Evolutionary conservation across 2,113 vertebrate genomes (phyloP), one percentile per base, ranked within the genome.

Genomic region (Oryctolagus cuniculus): DNA sequence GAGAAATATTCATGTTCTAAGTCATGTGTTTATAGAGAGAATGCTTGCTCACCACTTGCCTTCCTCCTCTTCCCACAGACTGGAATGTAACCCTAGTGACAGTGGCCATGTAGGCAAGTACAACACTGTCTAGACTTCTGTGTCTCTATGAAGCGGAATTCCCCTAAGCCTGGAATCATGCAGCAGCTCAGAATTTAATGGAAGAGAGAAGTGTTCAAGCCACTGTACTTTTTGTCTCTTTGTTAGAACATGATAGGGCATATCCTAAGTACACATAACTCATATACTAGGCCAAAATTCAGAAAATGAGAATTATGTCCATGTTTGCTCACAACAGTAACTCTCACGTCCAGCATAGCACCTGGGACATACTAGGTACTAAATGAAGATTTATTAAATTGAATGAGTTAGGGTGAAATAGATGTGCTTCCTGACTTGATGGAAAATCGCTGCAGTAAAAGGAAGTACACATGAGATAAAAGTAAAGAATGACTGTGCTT

Each of bases 361-460:
- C 31, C 51, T 70, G 17, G 16, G 61, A 77, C 34, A 86, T 31
- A 72, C 29, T 25, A 81, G 22, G 6, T 44, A 2, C 29, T 69
- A 70, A 69, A 91, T 21, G 73, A 91, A 72, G n/a, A 31, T 7
- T 34, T 72, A 49, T 34, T 44, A 83, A 86, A 89, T 31, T 25
- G 3, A 21, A 82, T 13, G 7, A 38, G 61, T 38, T 24, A 19
- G 8, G 75, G 36, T 69, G 21, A 88, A 91, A 89, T 5, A 66
- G 19, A 36, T 25, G 25, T 70, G 21, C 16, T 73, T 70, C 21
- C 73, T 66, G 25, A 93, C 34, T 70, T 89, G 10, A 75, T 17
- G 84, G 44, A 19, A 87, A 93, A 85, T 25, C 1, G 51, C 2
- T 55, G 6, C 34, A 94, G 64, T 90, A n/a, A 80, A 10, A 96